Percentiles rank a stretch among this genome's conserved stretches.
These are phyloP conservation scores for Caenorhabditis sp. DNA, from an alignment of 2,888 invertebrate species.

Conservation along the genomic window DNA sequence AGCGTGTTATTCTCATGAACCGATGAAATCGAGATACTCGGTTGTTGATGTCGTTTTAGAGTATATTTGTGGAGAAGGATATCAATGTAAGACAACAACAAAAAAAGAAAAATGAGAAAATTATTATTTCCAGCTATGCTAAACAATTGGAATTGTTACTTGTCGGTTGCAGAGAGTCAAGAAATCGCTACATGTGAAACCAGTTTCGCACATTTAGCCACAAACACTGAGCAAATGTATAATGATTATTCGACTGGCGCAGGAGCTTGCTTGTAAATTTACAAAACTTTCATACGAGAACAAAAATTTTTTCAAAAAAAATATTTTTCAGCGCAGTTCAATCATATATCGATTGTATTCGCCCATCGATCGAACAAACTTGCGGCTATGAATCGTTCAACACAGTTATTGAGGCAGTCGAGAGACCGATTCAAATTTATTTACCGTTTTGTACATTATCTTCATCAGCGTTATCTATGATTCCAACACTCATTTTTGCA, in stretches of 20 bases:
- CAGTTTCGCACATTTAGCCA: constrained; percentile 40
- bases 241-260: constrained; percentile 48
- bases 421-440: constrained; percentile 55
- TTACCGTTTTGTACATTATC: constrained; percentile 46
- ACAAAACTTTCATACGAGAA: not conserved
- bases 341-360: constrained; percentile 58
- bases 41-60: constrained; percentile 54
- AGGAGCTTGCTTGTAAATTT: constrained; percentile 54
- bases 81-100: constrained; percentile 35
- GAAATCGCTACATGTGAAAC: constrained; percentile 52
- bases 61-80: constrained; percentile 56
- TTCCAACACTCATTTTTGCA: not conserved
- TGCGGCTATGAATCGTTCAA: constrained; percentile 50
- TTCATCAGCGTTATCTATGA: constrained; percentile 20
- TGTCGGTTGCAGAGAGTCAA: constrained; percentile 44
- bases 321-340: constrained; percentile 51
- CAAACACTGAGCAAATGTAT: constrained; percentile 45
- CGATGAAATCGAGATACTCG: constrained; percentile 51
- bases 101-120: not conserved
- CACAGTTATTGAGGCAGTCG: constrained; percentile 52
- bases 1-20: constrained; percentile 51
- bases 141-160: constrained; percentile 56
- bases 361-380: constrained; percentile 44
- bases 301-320: no score
- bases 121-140: constrained; percentile 49